phyloP scores from a whole-genome alignment of 2,888 invertebrate species.

The Ectropis crepuscularia region DNA sequence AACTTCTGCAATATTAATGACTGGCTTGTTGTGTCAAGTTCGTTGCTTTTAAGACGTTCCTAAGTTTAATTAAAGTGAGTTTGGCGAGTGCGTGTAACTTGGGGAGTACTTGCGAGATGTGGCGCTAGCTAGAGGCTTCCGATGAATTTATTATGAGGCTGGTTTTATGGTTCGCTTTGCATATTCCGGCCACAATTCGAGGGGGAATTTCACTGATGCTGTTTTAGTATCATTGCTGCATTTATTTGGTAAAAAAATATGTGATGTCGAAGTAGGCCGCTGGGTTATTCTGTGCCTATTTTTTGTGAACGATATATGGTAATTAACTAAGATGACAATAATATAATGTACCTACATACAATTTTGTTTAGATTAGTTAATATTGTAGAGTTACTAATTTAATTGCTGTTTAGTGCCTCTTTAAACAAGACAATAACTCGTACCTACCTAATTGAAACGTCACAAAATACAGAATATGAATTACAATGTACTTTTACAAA shows the following conservation, averaged over 20 bases:
- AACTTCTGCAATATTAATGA: constrained; percentile 42
- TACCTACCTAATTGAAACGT: no score
- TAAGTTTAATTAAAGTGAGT: constrained; percentile 30
- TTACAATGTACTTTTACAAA: no score
- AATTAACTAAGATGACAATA: background rate
- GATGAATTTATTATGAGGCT: constrained; percentile 23
- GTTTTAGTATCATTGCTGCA: constrained; percentile 24
- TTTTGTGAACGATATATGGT: background rate
- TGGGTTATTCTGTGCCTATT: constrained; percentile 1
- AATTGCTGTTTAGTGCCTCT: no score
- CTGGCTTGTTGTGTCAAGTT: constrained; percentile 35
- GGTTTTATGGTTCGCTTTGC: constrained; percentile 24
- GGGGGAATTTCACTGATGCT: constrained; percentile 18
- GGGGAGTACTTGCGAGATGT: constrained; percentile 4
- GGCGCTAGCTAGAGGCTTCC: background rate
- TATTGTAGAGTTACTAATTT: no score
- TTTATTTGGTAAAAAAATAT: constrained; percentile 18
- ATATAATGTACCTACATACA: no score
- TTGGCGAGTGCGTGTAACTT: constrained; percentile 10
- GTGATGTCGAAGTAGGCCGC: constrained; percentile 12
- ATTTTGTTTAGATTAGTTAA: no score
- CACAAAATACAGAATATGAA: no score
- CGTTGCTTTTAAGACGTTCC: constrained; percentile 26
- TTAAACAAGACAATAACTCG: no score
- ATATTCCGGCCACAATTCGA: constrained; percentile 21